These are phyloP conservation scores for Dinocampus coccinellae DNA, from an alignment of 2,888 invertebrate species.

Conservation along the genomic window DNA sequence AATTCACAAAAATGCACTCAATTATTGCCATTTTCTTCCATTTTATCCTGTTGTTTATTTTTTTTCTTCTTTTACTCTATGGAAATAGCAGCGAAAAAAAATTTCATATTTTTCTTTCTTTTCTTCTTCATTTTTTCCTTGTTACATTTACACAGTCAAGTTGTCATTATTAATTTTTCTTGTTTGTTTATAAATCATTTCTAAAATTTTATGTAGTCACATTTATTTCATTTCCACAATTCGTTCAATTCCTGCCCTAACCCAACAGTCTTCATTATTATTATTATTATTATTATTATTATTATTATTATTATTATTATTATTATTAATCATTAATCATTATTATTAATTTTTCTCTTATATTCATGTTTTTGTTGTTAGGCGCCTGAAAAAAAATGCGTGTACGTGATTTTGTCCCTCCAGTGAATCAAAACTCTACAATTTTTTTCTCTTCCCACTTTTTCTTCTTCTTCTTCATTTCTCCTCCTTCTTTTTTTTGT, in stretches of 20 bases:
- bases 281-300: too few species aligned
- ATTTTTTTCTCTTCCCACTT: conserved; percentile 36
- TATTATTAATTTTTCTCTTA: conserved; percentile 13
- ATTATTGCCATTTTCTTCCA: conserved; percentile 10
- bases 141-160: conserved; percentile 28
- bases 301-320: too few species aligned
- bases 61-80: background rate
- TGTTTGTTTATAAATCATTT: conserved; percentile 20
- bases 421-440: conserved; percentile 46
- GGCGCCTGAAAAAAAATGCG: conserved; percentile 21
- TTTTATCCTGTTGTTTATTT: conserved; percentile 18
- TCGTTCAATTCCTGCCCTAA: conserved; percentile 32
- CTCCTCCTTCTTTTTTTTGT: conserved; percentile 14
- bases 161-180: conserved; percentile 26
- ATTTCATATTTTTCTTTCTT: too few species aligned
- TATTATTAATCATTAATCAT: too few species aligned
- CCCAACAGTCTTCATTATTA: conserved; percentile 22
- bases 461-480: conserved; percentile 5
- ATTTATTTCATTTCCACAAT: conserved; percentile 6
- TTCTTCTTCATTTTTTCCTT: conserved; percentile 22
- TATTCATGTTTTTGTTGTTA: conserved; percentile 18
- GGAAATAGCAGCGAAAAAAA: conserved; percentile 34
- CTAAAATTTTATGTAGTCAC: background rate
- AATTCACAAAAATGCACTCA: background rate
- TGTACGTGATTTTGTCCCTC: conserved; percentile 46